Percentiles rank a stretch among this genome's conserved stretches.
Evolutionary conservation across 2,797 vertebrate genomes (phyloP).

Genomic region (Intellagama lesueurii): DNA sequence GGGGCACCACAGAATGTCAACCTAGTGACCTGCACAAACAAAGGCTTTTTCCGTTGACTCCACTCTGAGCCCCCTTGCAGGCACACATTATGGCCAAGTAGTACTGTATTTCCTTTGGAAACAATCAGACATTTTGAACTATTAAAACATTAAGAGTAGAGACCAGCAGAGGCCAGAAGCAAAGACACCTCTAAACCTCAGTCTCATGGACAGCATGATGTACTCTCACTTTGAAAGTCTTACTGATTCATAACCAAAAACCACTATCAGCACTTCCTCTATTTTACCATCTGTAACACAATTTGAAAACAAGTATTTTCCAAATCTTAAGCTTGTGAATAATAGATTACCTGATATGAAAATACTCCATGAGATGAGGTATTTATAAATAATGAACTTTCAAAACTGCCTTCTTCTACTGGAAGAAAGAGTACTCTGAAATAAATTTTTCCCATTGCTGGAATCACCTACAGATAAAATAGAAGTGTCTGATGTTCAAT

Average conservation of each 20-base stretch:
- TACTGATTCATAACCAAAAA: not conserved
- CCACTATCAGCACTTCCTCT: not conserved
- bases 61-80: not conserved
- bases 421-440: slow-evolving; percentile 98
- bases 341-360: slow-evolving; percentile 90
- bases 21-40: not conserved
- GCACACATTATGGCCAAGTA: not conserved
- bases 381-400: slow-evolving; percentile 99
- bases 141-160: not conserved
- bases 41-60: not conserved
- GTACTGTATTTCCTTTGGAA: not conserved
- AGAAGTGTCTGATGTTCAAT: slow-evolving; percentile 41
- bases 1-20: not conserved
- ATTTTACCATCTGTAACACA: not conserved
- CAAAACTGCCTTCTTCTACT: slow-evolving; percentile 92
- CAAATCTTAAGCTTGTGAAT: slow-evolving; percentile 34
- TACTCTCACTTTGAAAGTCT: not conserved
- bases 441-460: slow-evolving; percentile 91
- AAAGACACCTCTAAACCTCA: not conserved
- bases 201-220: not conserved
- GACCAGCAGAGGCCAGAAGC: not conserved
- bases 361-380: slow-evolving; percentile 93
- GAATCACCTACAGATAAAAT: slow-evolving; percentile 87
- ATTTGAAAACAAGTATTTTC: slow-evolving; percentile 18
- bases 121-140: not conserved